Base-by-base conservation (phyloP, 2,888 invertebrate genomes). In the Epinotia demarniana region DNA sequence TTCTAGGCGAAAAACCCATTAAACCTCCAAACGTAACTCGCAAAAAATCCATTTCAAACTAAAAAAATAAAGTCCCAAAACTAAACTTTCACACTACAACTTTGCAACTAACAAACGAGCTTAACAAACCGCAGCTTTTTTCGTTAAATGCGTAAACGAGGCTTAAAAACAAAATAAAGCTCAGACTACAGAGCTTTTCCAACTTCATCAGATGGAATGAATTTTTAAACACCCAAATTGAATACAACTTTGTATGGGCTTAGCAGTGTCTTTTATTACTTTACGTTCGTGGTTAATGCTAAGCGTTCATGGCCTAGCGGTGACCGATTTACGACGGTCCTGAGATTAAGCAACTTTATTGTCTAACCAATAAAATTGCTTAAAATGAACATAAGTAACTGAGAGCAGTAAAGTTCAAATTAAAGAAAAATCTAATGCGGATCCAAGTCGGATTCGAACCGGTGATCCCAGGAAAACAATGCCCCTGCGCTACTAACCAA, bases 161-260 rank as follows among this genome's bases (percentile, higher is more conserved):
- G 58, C 58, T 69, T 68, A 68, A 68, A 49, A 68, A 68, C 68
- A 58, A 69, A 69, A 69, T 46, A 69, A 69, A 69, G 57, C 67
- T 57, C 39, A 57, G 23, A 9, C 61, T n/a, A 13, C 57, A 9
- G 39, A 68, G 69, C 69, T 69, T 57, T 60, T 1, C 46, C 43
- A 69, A 69, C 60, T 69, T 60, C 46, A 46, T 69, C 60, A 60
- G 46, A 58, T 60, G 57, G 23, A 60, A 69, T 69, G 58, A 69
- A 69, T 69, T 69, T 69, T 69, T 58, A 69, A 68, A 69, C 69
- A 18, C 12, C 58, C 46, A 46, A 69, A 69, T 69, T 46, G 23
- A 60, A 27, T 58, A 43, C 69, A 69, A 60, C 58, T 69, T 60
- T 60, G 43, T 69, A 16, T 11, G 16, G 69, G 46, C 69, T 69